Evolutionary conservation across 2,888 invertebrate genomes (phyloP), one percentile per base, ranked within the genome.

Genomic region (Phortica magna): DNA sequence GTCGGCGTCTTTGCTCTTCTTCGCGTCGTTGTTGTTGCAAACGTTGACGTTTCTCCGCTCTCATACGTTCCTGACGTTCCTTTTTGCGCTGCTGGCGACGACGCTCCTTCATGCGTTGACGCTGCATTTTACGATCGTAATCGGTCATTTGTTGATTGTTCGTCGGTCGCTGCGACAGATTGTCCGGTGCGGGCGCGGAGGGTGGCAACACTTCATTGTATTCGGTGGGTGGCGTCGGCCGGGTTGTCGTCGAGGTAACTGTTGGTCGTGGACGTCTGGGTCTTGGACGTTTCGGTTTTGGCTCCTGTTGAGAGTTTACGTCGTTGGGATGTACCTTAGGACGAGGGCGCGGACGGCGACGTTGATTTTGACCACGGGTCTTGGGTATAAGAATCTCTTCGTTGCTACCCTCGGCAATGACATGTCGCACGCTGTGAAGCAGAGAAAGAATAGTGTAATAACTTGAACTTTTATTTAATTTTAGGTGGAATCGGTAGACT

Each of bases 401-500:
- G 17, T 81, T 82, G 73, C 90, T 90, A 77, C 85, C 90, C 71
- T 84, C 84, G 41, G 91, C 89, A 78, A 88, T 89, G 4, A 90
- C 89, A 31, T 88, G 84, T 14, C 90, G 88, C 77, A 89, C 84
- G 68, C 91, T 90, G 79, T n/a, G 78, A 67, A 70, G 6, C 6
- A 43, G 17, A 43, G 17, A 43, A 48, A 70, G n/a, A 73, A 55
- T 90, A 39, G 9, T 72, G 17, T 22, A 31, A 31, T 31, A 31
- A 31, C 31, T 31, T 31, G 1, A 7, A 7, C 17, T 53, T 61
- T 31, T 73, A 53, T 65, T 5, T 71, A 72, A 14, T 91, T 92
- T 57, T 90, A 95, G 95, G 93, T 95, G 75, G 99, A 99, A 92
- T 99, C 99, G 5, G 98, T 99, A 1, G 95, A 97, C 48, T 92